Evolutionary conservation across 2,797 vertebrate species (phyloP), one percentile per base, ranked within the genome.

Genomic region (Botia kubotai): DNA sequence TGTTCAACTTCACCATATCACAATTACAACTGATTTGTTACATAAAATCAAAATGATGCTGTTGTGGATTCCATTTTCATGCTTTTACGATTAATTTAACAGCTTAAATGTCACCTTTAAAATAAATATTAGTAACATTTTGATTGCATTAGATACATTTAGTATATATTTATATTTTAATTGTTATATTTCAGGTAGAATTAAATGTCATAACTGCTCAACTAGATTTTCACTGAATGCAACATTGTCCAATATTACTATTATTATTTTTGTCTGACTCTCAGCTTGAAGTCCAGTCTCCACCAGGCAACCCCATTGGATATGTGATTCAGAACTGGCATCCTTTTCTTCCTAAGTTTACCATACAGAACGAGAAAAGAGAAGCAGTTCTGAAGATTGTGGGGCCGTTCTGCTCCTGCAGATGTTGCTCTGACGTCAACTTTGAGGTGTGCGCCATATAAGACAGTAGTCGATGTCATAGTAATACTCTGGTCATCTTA

Each of bases 281-380:
- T 68, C n/a, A 96, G 95, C 78, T 97, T 75, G 95, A 96, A 90
- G 92, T 96, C 29, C 94, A 95, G 77, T 91, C 93, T 0, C 95
- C 95, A 4, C 94, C 94, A 3, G 95, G 95, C 1, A 87, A 63
- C 6, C 86, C 92, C 5, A 79, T 95, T 19, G 96, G 95, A 23
- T 96, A 94, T 0, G 83, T 96, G 29, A 83, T 88, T 4, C 95
- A 97, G 75, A 87, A 90, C 57, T 96, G 96, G 95, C 90, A 95
- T 81, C 77, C 88, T 2, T 94, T 82, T 76, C 63, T 94, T 62
- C 95, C 95, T 0, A 93, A 93, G 62, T 96, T 95, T 50, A 93
- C 92, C 6, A 85, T 97, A 82, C 93, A 94, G 23, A 92, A 95
- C 14, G 93, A 93, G 63, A 88, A 77, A 70, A 92, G 23, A 72